Conservation (phyloP, 2,113 vertebrate species). For the Ailurus styani region DNA sequence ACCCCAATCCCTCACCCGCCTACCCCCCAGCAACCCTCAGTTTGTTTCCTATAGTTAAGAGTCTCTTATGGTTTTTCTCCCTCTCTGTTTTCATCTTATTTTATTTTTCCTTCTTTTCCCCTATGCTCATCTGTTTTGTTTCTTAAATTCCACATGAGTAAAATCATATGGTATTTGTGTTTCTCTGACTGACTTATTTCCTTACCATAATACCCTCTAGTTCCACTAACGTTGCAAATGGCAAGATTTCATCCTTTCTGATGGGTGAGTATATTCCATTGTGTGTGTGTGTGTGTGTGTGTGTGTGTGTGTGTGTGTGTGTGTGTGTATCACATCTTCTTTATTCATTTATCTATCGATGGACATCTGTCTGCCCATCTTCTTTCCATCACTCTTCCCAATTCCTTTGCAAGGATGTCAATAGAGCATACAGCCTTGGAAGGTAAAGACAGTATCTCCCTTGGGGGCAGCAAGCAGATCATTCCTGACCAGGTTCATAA, state of each 20-base stretch:
- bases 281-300: no score
- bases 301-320: not conserved
- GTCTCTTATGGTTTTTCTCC: not conserved
- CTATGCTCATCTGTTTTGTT: not conserved
- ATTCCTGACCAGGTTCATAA: not conserved
- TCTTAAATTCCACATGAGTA: not conserved
- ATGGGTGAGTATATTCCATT: not conserved
- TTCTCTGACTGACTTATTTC: not conserved
- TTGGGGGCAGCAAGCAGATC: not conserved
- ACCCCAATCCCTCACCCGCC: not conserved
- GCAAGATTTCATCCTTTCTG: not conserved
- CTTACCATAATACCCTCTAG: not conserved
- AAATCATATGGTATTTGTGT: not conserved
- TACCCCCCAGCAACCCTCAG: not conserved
- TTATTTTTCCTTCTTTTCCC: not conserved
- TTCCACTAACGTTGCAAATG: not conserved
- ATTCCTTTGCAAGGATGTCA: not conserved
- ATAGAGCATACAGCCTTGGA: not conserved
- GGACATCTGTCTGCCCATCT: not conserved
- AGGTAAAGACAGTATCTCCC: not conserved
- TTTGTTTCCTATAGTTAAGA: not conserved
- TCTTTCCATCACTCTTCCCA: not conserved
- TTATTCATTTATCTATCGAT: not conserved
- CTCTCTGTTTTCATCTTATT: not conserved
- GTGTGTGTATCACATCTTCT: not conserved